Conservation (phyloP, 1,140 invertebrate species). For the Drosophila neocordata region DNA sequence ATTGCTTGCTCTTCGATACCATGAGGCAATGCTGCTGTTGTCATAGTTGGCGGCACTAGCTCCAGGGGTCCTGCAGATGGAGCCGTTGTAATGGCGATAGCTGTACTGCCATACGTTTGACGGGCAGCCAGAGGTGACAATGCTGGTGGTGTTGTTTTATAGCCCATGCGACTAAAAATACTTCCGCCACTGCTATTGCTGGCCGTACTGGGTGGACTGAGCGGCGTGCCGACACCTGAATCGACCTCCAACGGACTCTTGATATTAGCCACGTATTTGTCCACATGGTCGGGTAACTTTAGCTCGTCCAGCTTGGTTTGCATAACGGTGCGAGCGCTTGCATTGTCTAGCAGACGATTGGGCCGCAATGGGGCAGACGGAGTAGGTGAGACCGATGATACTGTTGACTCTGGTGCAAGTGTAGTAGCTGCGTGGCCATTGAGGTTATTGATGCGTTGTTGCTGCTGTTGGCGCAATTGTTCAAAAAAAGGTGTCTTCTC, state of each 20-base stretch:
- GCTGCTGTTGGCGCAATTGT: slow-evolving; percentile 77
- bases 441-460: slow-evolving; percentile 50
- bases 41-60: slow-evolving; percentile 33
- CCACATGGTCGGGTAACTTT: slow-evolving; percentile 83
- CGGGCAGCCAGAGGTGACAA: slow-evolving; percentile 64
- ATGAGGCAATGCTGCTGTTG: slow-evolving; percentile 10
- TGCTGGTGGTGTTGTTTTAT: slow-evolving; percentile 69
- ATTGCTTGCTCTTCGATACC: slow-evolving; percentile 82
- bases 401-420: slow-evolving; percentile 1
- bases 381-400: slow-evolving; percentile 12
- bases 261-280: slow-evolving; percentile 79
- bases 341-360: slow-evolving; percentile 71
- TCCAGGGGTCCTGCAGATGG: slow-evolving; percentile 35
- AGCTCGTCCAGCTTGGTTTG: slow-evolving; percentile 77
- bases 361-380: slow-evolving; percentile 59
- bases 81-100: slow-evolving; percentile 49
- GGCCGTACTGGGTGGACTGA: slow-evolving; percentile 75
- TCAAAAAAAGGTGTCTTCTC: slow-evolving; percentile 83
- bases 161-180: slow-evolving; percentile 78
- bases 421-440: slow-evolving; percentile 36
- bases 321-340: slow-evolving; percentile 52
- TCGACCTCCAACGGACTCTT: slow-evolving; percentile 84
- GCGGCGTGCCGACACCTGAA: slow-evolving; percentile 84
- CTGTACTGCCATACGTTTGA: slow-evolving; percentile 41
- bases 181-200: slow-evolving; percentile 66